Base-by-base conservation (phyloP, 1,140 invertebrate species). In the Drosophila kepulauana region DNA sequence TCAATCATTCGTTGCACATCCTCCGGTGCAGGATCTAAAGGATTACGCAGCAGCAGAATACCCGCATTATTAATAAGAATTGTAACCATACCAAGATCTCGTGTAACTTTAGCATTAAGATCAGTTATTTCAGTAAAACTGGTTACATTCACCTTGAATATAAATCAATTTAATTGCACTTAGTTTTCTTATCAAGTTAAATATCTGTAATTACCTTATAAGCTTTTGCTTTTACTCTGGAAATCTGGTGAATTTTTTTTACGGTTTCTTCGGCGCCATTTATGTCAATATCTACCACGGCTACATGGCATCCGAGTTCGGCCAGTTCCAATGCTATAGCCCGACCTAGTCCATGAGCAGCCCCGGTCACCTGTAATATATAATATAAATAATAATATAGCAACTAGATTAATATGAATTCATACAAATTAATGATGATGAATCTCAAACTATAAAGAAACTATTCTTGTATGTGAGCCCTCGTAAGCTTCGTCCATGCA, bases 31-130 rank as follows among this genome's bases (percentile, higher is more conserved):
- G 77, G 79, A 3, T 68, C 25, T 0, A 78, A 0, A 0, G 59
- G 2, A 15, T 81, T 84, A 0, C 54, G 56, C 5, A 76, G 64
- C 8, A 81, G 3, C 25, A 91, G 10, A 25, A 91, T 13, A 0
- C 85, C 90, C 0, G 90, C 90, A 81, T 91, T 91, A 11, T 91
- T 91, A 1, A 91, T n/a, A 0, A 91, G 45, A 5, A 91, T 73
- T 0, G 86, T 88, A 0, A 90, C 89, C 0, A 65, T 13, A 10
- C 90, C 90, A 1, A 91, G 58, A 46, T 89, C 80, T 1, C 5
- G n/a, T 3, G 20, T 35, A 3, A 91, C 57, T 25, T 91, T 38
- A 0, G 13, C 13, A 33, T 65, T 68, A 0, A 85, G 48, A 3
- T 79, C 43, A 3, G n/a, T 30, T 0, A 89, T 33, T 10, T 89